A percentile compares a stretch with the other conserved stretches of the same genome.
Conservation (phyloP, 2,888 invertebrate species). For the Phragmatobia fuliginosa region DNA sequence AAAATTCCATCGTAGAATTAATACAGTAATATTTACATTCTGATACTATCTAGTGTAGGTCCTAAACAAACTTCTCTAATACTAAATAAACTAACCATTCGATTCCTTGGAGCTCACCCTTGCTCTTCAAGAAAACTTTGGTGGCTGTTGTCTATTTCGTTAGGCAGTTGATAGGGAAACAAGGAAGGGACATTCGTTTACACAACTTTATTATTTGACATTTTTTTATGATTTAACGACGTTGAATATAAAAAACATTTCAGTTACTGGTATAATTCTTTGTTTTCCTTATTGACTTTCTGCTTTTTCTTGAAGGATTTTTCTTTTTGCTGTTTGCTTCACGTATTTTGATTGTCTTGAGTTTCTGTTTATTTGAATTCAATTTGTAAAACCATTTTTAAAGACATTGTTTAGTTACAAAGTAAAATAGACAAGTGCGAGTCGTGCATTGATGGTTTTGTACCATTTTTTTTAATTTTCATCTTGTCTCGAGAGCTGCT, state of each 20-base stretch:
- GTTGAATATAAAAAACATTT: conserved; percentile 31
- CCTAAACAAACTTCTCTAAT: conserved; percentile 79
- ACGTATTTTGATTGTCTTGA: neutral
- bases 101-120: conserved; percentile 75
- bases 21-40: conserved; percentile 73
- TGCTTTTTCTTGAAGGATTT: conserved; percentile 6
- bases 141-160: conserved; percentile 67
- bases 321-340: neutral
- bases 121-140: conserved; percentile 72
- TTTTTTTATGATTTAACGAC: conserved; percentile 13
- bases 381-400: neutral
- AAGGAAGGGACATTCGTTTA: conserved; percentile 29
- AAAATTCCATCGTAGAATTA: conserved; percentile 37
- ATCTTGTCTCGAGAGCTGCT: no score
- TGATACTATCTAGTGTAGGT: conserved; percentile 74
- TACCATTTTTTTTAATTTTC: no score
- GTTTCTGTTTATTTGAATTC: neutral
- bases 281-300: conserved; percentile 14
- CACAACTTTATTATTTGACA: conserved; percentile 41
- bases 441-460: no score
- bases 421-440: no score
- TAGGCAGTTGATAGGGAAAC: conserved; percentile 58
- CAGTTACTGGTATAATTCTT: conserved; percentile 14
- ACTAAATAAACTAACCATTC: conserved; percentile 76
- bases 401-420: no score